Conservation (phyloP, 2,888 invertebrate species). For the Sphaerophoria rueppellii region DNA sequence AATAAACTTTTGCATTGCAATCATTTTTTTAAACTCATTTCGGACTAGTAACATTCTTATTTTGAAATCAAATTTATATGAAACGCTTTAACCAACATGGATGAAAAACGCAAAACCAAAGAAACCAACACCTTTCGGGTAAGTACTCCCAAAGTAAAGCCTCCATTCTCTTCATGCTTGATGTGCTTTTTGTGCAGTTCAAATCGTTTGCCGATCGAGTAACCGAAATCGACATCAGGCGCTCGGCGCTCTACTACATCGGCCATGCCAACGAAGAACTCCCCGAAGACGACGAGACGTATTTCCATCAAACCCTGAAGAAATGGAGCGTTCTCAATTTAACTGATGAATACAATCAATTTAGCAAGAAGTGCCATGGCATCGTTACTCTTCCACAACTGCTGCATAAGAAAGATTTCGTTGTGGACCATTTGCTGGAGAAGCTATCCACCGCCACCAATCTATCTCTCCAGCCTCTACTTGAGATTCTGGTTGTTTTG, state of each 20-base stretch:
- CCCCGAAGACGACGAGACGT: slow-evolving; percentile 87
- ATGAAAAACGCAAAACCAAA: slow-evolving; percentile 85
- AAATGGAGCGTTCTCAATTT: slow-evolving; percentile 96
- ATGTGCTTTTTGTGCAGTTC: slow-evolving; percentile 85
- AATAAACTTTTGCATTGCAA: slow-evolving; percentile 8
- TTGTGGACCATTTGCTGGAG: slow-evolving; percentile 88
- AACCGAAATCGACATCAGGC: slow-evolving; percentile 90
- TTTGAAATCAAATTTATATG: slow-evolving; percentile 41
- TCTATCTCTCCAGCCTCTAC: slow-evolving; percentile 89
- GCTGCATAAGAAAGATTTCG: slow-evolving; percentile 89
- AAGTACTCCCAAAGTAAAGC: slow-evolving; percentile 75
- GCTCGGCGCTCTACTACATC: slow-evolving; percentile 92
- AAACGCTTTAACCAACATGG: slow-evolving; percentile 61
- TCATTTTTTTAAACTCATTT: slow-evolving; percentile 8
- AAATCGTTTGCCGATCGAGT: slow-evolving; percentile 94
- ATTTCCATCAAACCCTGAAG: slow-evolving; percentile 90
- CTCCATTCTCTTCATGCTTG: background rate
- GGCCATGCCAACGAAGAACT: slow-evolving; percentile 89
- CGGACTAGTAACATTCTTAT: background rate
- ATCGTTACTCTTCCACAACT: slow-evolving; percentile 93
- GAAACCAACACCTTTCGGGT: slow-evolving; percentile 91
- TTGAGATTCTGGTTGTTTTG: slow-evolving; percentile 92
- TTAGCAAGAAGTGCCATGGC: slow-evolving; percentile 86
- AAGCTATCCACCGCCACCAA: slow-evolving; percentile 89
- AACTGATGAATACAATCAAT: slow-evolving; percentile 90